phyloP scores from a whole-genome alignment of 2,888 invertebrate genomes.

The Aporophyla nigra region DNA sequence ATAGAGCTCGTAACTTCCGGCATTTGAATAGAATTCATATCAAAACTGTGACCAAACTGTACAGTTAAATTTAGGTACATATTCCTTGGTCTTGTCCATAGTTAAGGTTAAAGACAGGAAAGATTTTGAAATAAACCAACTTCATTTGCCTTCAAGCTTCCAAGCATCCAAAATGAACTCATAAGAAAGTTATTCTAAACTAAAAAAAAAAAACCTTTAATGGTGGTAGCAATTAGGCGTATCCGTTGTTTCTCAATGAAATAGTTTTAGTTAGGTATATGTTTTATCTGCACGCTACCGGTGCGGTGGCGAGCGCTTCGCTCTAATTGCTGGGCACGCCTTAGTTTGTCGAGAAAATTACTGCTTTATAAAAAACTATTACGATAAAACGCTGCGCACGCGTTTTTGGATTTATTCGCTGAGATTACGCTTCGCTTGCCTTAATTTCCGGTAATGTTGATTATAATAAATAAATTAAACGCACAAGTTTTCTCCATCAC shows the following conservation, averaged over 20 bases:
- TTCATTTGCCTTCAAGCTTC: neutral
- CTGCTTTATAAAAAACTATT: conserved; percentile 46
- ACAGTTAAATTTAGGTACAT: neutral
- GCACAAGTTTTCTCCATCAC: neutral
- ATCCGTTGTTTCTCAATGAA: conserved; percentile 80
- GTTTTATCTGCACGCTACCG: conserved; percentile 79
- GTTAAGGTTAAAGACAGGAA: neutral
- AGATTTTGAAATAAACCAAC: neutral
- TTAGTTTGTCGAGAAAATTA: conserved; percentile 69
- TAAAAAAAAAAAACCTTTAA: conserved; percentile 48
- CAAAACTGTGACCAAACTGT: neutral
- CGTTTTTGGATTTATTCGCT: conserved; percentile 17
- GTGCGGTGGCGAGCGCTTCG: conserved; percentile 66
- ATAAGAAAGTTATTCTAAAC: conserved; percentile 37
- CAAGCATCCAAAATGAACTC: conserved; percentile 8
- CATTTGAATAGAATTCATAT: neutral
- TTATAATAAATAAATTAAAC: neutral
- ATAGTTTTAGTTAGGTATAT: conserved; percentile 67
- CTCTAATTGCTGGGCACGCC: conserved; percentile 80
- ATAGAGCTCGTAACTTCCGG: neutral
- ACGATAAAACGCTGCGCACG: conserved; percentile 25
- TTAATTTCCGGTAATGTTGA: neutral
- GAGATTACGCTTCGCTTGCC: neutral
- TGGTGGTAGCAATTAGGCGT: conserved; percentile 73
- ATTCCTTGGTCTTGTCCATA: neutral